These are phyloP conservation scores for Bhutanitis thaidina DNA, from an alignment of 2,888 invertebrate genomes.

Conservation along the genomic window DNA sequence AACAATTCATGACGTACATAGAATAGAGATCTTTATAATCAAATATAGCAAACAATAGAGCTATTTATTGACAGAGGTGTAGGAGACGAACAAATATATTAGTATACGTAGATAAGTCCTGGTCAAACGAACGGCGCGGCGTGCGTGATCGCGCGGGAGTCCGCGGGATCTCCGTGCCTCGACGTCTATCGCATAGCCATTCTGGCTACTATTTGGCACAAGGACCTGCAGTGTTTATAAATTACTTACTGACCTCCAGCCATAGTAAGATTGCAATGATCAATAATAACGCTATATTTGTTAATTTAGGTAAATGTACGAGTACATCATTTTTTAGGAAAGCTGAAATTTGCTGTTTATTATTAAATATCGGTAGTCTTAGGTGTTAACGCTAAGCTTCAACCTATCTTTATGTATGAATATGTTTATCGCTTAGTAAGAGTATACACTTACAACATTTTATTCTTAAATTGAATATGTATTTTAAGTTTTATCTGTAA, in stretches of 20 bases:
- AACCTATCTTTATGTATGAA: too few relatives aligned
- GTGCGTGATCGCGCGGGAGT: slow-evolving; percentile 60
- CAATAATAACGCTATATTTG: too few relatives aligned
- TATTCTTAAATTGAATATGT: too few relatives aligned
- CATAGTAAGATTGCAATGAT: not conserved
- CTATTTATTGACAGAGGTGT: slow-evolving; percentile 42
- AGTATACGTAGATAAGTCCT: slow-evolving; percentile 66
- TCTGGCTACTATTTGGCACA: slow-evolving; percentile 19
- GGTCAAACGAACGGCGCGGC: slow-evolving; percentile 55
- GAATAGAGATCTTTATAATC: not conserved
- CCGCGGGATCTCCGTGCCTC: slow-evolving; percentile 51
- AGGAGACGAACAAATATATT: slow-evolving; percentile 61
- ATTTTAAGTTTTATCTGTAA: too few relatives aligned
- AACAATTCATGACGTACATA: not conserved
- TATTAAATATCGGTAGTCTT: too few relatives aligned
- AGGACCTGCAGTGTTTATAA: slow-evolving; percentile 13
- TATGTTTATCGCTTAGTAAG: too few relatives aligned
- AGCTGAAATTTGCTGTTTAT: too few relatives aligned
- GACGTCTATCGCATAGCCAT: slow-evolving; percentile 40
- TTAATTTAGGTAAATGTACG: too few relatives aligned
- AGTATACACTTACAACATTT: too few relatives aligned
- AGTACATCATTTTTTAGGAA: too few relatives aligned
- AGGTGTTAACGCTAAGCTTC: too few relatives aligned
- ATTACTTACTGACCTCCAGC: slow-evolving; percentile 14
- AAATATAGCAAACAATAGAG: slow-evolving; percentile 7